A percentile compares a stretch with the other conserved stretches of the same genome.
Conservation (phyloP, 1,140 invertebrate species). For the Elymnias hypermnestra region DNA sequence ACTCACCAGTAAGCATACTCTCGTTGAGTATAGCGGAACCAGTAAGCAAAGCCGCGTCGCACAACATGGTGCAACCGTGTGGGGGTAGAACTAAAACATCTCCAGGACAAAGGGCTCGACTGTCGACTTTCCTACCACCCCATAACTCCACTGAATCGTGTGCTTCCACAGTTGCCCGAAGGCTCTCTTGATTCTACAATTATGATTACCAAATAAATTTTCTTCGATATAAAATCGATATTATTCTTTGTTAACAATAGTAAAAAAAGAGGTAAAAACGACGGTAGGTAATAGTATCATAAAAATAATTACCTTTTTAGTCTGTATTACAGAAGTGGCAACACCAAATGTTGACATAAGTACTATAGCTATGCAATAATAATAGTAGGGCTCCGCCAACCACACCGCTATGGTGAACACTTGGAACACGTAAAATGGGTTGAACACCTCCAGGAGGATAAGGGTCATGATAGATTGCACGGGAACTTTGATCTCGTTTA, state of each 20-base stretch:
- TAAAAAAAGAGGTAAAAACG: neutral
- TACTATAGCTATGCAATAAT: slow-evolving; percentile 91
- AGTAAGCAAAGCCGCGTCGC: slow-evolving; percentile 92
- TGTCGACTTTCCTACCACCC: slow-evolving; percentile 69
- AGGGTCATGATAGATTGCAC: slow-evolving; percentile 83
- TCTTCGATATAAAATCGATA: too few species aligned
- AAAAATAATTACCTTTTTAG: slow-evolving; percentile 80
- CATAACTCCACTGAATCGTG: slow-evolving; percentile 77
- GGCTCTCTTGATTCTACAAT: slow-evolving; percentile 83
- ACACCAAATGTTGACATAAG: slow-evolving; percentile 92
- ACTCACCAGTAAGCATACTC: slow-evolving; percentile 94
- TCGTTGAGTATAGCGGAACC: slow-evolving; percentile 97
- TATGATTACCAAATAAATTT: too few species aligned
- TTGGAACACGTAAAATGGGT: slow-evolving; percentile 98
- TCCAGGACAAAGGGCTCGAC: slow-evolving; percentile 89
- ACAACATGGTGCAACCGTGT: slow-evolving; percentile 89
- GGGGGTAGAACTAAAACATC: slow-evolving; percentile 94
- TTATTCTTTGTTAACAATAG: too few species aligned
- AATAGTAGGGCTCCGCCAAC: slow-evolving; percentile 88
- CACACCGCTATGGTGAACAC: slow-evolving; percentile 89
- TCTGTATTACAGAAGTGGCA: slow-evolving; percentile 88
- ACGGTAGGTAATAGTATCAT: neutral
- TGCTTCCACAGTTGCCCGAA: slow-evolving; percentile 82
- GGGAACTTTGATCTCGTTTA: slow-evolving; percentile 88
- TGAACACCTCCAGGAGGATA: slow-evolving; percentile 88